These are phyloP conservation scores for Homalodisca vitripennis DNA, from an alignment of 1,140 invertebrate genomes.

Conservation along the genomic window DNA sequence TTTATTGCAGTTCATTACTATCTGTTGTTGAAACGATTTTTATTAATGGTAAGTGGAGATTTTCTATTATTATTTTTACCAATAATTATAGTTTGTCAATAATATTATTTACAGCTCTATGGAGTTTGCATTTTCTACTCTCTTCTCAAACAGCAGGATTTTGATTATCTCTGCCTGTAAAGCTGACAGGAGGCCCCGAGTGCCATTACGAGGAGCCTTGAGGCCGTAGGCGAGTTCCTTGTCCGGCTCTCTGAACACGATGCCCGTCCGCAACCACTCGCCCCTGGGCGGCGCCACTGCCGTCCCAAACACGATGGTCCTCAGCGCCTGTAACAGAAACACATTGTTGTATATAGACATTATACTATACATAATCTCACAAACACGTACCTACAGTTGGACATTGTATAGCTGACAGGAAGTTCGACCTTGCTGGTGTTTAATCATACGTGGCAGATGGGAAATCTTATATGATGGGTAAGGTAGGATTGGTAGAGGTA, in stretches of 20 bases:
- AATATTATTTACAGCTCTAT: conserved; percentile 61
- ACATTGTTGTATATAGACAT: conserved; percentile 4
- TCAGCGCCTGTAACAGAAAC: conserved; percentile 51
- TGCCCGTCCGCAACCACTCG: conserved; percentile 62
- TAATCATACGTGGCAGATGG: too few relatives aligned
- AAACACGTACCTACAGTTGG: not conserved
- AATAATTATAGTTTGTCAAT: too few relatives aligned
- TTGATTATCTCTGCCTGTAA: conserved; percentile 67
- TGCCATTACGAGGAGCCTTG: conserved; percentile 59
- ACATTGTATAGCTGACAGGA: too few relatives aligned
- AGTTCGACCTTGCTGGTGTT: too few relatives aligned
- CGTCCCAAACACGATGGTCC: conserved; percentile 58
- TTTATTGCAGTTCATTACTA: too few relatives aligned
- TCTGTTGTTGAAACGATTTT: too few relatives aligned
- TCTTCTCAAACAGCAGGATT: conserved; percentile 63
- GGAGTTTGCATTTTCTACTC: conserved; percentile 51
- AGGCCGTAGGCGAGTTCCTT: conserved; percentile 59
- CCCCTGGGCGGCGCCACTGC: conserved; percentile 57
- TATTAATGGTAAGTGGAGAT: too few relatives aligned
- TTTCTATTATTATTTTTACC: too few relatives aligned
- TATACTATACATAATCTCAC: not conserved
- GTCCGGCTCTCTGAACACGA: conserved; percentile 57
- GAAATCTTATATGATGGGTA: too few relatives aligned
- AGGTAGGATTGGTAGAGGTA: too few relatives aligned
- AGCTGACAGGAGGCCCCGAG: conserved; percentile 61